phyloP scores from a whole-genome alignment of 2,888 invertebrate genomes.

The Ormyrus labotus region DNA sequence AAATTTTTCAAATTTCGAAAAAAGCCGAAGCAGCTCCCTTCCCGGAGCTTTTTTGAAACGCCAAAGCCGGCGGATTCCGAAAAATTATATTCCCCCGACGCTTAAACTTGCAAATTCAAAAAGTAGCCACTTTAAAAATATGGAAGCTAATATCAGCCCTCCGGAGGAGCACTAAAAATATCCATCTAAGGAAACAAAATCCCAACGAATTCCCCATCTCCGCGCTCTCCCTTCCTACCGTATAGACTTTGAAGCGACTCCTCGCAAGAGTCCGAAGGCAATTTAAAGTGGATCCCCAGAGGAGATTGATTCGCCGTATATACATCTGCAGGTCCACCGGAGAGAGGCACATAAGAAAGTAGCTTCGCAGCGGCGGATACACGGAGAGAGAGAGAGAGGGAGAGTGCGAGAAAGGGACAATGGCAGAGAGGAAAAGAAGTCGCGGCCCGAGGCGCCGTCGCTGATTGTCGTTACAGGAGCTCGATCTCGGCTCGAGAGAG shows the following conservation, averaged over 20 bases:
- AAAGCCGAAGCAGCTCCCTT: too few relatives aligned
- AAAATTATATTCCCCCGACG: too few relatives aligned
- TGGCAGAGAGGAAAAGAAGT: slow-evolving; percentile 54
- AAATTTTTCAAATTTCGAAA: too few relatives aligned
- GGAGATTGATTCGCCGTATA: slow-evolving; percentile 47
- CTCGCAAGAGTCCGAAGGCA: slow-evolving; percentile 48
- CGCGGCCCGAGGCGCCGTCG: slow-evolving; percentile 60
- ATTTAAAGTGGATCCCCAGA: slow-evolving; percentile 52
- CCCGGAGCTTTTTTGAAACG: too few relatives aligned
- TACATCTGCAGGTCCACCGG: background rate
- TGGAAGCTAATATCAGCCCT: slow-evolving; percentile 18
- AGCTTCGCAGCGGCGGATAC: background rate
- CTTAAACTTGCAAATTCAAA: too few relatives aligned
- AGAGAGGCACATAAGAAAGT: slow-evolving; percentile 41
- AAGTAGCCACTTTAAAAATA: background rate
- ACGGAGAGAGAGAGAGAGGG: slow-evolving; percentile 21
- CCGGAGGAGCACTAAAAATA: slow-evolving; percentile 29
- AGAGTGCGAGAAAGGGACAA: slow-evolving; percentile 21
- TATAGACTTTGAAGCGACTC: slow-evolving; percentile 1
- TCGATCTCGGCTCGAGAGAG: background rate
- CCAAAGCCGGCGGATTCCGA: too few relatives aligned
- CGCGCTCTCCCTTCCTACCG: background rate
- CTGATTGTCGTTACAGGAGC: slow-evolving; percentile 62
- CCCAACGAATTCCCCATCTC: slow-evolving; percentile 7
- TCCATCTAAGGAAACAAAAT: slow-evolving; percentile 34